phyloP scores from a whole-genome alignment of 2,797 vertebrate genomes.

The Eulemur mongoz region DNA sequence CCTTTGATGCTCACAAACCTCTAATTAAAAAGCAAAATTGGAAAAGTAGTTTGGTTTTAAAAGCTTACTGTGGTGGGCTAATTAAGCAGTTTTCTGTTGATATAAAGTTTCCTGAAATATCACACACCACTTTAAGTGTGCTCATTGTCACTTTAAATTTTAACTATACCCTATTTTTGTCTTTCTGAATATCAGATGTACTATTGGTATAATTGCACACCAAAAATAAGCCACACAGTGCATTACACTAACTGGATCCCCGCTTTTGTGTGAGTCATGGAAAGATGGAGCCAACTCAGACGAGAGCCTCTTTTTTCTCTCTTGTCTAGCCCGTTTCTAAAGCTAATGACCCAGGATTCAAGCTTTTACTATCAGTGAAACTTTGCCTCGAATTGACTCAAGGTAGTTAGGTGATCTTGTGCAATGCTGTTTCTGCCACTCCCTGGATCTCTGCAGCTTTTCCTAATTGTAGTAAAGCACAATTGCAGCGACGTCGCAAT shows the following conservation, averaged over 20 bases:
- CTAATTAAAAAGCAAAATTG: not conserved
- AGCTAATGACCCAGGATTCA: conserved; percentile 48
- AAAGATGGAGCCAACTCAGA: not conserved
- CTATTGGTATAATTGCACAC: conserved; percentile 83
- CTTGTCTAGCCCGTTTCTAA: not conserved
- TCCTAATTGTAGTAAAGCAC: conserved; percentile 83
- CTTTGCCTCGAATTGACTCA: conserved; percentile 61
- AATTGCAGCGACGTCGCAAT: conserved; percentile 78
- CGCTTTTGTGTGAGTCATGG: conserved; percentile 38
- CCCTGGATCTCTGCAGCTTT: conserved; percentile 79
- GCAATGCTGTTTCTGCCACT: conserved; percentile 77
- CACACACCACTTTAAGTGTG: conserved; percentile 54
- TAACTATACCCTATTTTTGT: conserved; percentile 66
- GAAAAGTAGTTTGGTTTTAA: conserved; percentile 27
- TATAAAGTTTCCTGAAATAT: conserved; percentile 28
- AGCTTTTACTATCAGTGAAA: not conserved
- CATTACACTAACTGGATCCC: conserved; percentile 82
- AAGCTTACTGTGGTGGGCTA: conserved; percentile 60
- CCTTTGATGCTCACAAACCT: conserved; percentile 70
- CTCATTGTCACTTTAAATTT: conserved; percentile 84
- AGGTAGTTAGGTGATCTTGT: conserved; percentile 71
- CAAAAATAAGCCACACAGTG: conserved; percentile 85
- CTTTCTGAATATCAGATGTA: conserved; percentile 72
- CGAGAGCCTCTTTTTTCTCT: not conserved
- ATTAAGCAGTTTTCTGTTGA: conserved; percentile 29